Base-by-base conservation (phyloP, 2,113 vertebrate species). In the Notiomystis cincta region DNA sequence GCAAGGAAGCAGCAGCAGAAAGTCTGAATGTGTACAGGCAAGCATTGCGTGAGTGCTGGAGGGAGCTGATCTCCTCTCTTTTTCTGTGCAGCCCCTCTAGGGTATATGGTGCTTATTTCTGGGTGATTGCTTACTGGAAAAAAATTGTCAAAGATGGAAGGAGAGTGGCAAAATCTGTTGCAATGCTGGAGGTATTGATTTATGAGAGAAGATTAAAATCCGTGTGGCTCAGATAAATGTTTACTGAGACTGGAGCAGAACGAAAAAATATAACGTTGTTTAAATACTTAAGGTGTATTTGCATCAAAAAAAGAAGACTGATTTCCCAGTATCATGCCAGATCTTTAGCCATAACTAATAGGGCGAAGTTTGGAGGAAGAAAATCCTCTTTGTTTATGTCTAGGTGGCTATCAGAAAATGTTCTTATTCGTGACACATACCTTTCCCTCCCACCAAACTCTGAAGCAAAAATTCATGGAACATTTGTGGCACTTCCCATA, bases 171-270 rank as follows among this genome's bases (percentile, higher is more conserved):
- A 93, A 90, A 91, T 62, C 56, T 81, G 81, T 84, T 90, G 44
- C 48, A 76, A 2, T 67, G 53, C 75, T 91, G 56, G 57, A 85
- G 54, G 62, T 80, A 85, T 78, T 92, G 92, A 94, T 95, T 83
- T 93, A 90, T 91, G 65, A 90, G 77, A 64, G 48, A 81, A 93
- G 72, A 91, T 85, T 95, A 79, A 94, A 94, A 84, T 89, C 83
- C 0, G 0, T 48, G 65, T 88, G 28, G 28, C 31, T 86, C 71
- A 51, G 45, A 67, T 92, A 93, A 96, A 88, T 67, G 50, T 86
- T 95, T 76, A 31, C 82, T 57, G 62, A 84, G 75, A 51, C 33
- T 71, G 48, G 33, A 93, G 50, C 40, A 92, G 76, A 80, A 89
- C 5, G 40, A 50, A 91, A 66, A 80, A 87, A 81, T n/a, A 10